Evolutionary conservation across 2,888 invertebrate genomes (phyloP).

Genomic region (Hanleya hanleyi): DNA sequence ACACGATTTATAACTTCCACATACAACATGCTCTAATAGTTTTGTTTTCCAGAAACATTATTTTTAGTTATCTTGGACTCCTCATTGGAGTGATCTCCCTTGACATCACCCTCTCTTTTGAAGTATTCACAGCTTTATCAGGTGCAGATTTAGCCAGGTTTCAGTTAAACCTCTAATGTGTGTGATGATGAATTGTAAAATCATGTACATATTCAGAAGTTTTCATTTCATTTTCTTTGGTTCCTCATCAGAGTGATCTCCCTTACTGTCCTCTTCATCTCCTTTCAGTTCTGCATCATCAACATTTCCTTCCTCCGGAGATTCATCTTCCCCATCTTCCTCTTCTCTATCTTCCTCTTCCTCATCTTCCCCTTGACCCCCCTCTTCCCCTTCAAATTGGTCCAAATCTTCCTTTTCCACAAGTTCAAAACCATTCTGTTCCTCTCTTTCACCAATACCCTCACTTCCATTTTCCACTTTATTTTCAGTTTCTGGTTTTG

Average conservation of each 20-base stretch:
- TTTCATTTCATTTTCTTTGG: slow-evolving; percentile 10
- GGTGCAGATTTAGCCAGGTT: too few species aligned
- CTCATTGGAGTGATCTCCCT: too few species aligned
- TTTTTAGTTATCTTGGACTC: too few species aligned
- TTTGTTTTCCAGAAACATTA: too few species aligned
- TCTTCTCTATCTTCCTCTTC: slow-evolving; percentile 31
- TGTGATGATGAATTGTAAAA: too few species aligned
- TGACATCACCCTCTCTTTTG: too few species aligned
- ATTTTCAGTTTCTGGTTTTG: slow-evolving; percentile 38
- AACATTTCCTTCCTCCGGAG: slow-evolving; percentile 19
- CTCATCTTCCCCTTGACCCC: neutral
- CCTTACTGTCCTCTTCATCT: slow-evolving; percentile 13
- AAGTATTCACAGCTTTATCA: too few species aligned
- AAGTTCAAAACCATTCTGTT: slow-evolving; percentile 24
- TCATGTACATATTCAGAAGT: too few species aligned
- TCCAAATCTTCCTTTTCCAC: slow-evolving; percentile 27
- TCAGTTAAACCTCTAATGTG: too few species aligned
- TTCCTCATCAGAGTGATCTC: neutral
- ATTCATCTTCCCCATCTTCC: slow-evolving; percentile 27
- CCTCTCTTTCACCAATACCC: slow-evolving; percentile 17
- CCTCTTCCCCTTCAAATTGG: slow-evolving; percentile 20
- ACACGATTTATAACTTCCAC: too few species aligned
- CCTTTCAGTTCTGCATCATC: slow-evolving; percentile 23
- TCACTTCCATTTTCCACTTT: slow-evolving; percentile 16
- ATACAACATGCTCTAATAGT: too few species aligned